Percentiles rank a stretch among this genome's conserved stretches.
phyloP scores from a whole-genome alignment of 2,113 vertebrate genomes.

The Abramis brama region DNA sequence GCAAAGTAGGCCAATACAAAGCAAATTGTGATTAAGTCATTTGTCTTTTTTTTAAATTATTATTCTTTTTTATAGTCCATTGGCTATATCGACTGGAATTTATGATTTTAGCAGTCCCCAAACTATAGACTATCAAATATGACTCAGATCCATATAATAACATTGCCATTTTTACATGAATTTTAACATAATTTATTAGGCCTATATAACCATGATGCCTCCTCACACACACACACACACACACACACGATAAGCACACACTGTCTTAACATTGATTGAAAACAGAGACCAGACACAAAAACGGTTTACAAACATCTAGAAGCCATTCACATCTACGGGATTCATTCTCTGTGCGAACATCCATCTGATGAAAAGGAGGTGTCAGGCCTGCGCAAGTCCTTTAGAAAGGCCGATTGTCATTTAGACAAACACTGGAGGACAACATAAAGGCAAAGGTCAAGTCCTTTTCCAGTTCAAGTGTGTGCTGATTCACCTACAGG shows the following conservation, averaged over 20 bases:
- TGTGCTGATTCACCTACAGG: conserved; percentile 92
- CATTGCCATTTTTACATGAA: background rate
- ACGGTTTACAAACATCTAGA: conserved; percentile 82
- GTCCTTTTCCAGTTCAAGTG: conserved; percentile 95
- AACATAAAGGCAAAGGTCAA: conserved; percentile 99
- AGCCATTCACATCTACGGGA: conserved; percentile 81
- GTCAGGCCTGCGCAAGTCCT: conserved; percentile 92
- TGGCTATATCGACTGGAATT: background rate
- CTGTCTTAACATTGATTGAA: conserved; percentile 52
- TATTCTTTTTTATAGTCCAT: background rate
- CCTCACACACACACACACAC: too few relatives aligned
- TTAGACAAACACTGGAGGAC: conserved; percentile 96
- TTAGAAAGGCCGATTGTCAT: conserved; percentile 97
- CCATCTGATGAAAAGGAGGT: conserved; percentile 91
- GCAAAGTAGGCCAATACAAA: background rate
- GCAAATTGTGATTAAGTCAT: background rate
- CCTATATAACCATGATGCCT: background rate
- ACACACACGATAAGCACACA: conserved; percentile 12
- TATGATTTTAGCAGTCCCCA: background rate
- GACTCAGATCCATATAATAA: background rate
- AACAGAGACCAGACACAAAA: conserved; percentile 44
- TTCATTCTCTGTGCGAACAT: conserved; percentile 87
- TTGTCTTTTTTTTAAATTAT: background rate
- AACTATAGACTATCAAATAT: background rate
- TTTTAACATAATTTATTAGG: background rate